Base-by-base conservation (phyloP, 1,140 invertebrate species). In the Hydropsyche tenuis region DNA sequence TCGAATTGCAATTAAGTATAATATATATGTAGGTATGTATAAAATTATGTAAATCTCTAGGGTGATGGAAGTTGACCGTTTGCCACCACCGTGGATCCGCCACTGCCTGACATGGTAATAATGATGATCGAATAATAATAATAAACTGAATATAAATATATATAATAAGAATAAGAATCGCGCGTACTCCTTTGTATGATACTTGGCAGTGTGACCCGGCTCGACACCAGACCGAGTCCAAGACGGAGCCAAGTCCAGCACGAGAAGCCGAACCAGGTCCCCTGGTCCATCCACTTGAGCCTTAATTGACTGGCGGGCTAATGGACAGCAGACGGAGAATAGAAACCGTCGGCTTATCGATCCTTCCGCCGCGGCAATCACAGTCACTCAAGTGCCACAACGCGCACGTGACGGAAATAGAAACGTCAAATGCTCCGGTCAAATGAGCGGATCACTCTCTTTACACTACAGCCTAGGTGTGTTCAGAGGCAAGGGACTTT, bases 231-330 rank as follows among this genome's bases (percentile, higher is more conserved):
- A 9, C 9, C 30, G 30, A 37, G 3, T 37, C 30, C 30, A 37
- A 37, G 30, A 37, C 30, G 30, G 30, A n/a, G n/a, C n/a, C n/a
- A n/a, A n/a, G n/a, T n/a, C n/a, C n/a, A n/a, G n/a, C n/a, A n/a
- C n/a, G n/a, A n/a, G n/a, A n/a, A n/a, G n/a, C n/a, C n/a, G n/a
- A n/a, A 37, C 30, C 30, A 37, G 30, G 30, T 37, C 22, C 20
- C 62, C 25, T 1, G 45, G 43, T 25, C 30, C 68, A 70, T 37
- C 37, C 68, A 70, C 68, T 70, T 70, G 68, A 70, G 51, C 18
- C 37, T 56, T 70, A 70, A 70, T 70, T 70, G 68, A 70, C 25
- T 70, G 56, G 56, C 63, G 30, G 68, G n/a, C 68, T 70, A 70
- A 70, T 70, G 68, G 68, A 70, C 68, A 70, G 65, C 16, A 18